Evolutionary conservation across 2,797 vertebrate species (phyloP).

Genomic region (Danio aesculapii): DNA sequence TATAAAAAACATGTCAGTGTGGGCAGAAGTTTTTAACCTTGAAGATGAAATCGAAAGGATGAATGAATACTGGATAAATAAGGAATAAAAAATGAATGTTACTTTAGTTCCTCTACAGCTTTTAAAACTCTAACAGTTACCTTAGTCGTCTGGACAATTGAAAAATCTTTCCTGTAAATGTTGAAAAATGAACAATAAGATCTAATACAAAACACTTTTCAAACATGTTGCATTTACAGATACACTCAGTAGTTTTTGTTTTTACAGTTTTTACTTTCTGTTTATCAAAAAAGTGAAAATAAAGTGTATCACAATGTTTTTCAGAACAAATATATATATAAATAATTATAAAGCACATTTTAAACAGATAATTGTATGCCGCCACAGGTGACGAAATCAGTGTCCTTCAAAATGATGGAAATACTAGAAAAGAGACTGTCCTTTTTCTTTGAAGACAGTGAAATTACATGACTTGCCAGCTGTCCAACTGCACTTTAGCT

Average conservation of each 20-base stretch:
- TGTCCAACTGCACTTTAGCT: not conserved
- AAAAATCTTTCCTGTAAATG: too few species aligned
- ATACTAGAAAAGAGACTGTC: not conserved
- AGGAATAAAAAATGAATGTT: not conserved
- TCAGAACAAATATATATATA: too few species aligned
- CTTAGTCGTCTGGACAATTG: too few species aligned
- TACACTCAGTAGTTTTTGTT: too few species aligned
- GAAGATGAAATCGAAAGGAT: not conserved
- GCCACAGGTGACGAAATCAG: not conserved
- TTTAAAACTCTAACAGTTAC: too few species aligned
- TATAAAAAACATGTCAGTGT: not conserved
- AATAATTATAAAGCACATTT: not conserved
- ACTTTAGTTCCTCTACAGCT: too few species aligned
- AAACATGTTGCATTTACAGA: too few species aligned
- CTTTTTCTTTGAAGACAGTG: not conserved
- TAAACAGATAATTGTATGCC: not conserved
- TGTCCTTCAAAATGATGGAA: not conserved
- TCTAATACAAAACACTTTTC: too few species aligned
- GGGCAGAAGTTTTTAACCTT: constrained; percentile 7
- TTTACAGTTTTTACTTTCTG: too few species aligned
- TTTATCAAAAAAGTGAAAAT: too few species aligned
- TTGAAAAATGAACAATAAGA: too few species aligned
- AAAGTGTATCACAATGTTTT: too few species aligned
- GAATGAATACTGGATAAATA: not conserved
- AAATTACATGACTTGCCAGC: not conserved